Base-by-base conservation (phyloP, 2,888 invertebrate species). In the Acleris holmiana region DNA sequence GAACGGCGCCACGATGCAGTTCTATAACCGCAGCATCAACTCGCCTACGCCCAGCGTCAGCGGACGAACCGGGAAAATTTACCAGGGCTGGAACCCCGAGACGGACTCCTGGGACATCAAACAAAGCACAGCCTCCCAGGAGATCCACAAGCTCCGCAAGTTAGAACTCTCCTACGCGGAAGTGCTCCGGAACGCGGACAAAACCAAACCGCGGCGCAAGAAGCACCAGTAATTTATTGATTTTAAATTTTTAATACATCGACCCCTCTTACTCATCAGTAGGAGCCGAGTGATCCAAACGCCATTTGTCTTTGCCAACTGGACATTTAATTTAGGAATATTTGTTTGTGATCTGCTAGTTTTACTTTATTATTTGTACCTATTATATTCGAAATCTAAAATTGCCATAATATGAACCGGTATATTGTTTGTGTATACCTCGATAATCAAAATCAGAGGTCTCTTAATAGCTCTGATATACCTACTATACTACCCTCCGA, bases 161-260 rank as follows among this genome's bases (percentile, higher is more conserved):
- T 92, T 97, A 58, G 97, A 97, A 77, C 93, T 96, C 79, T 96
- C 97, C 15, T 97, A 97, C 83, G 97, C 97, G 6, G 97, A 97
- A 84, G 97, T 96, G 19, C 89, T 97, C 69, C 93, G 96, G 70
- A 95, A 95, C 81, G 95, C 95, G 68, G 95, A 95, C 77, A 94
- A 94, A 84, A 87, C 87, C 60, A 93, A 93, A 76, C 77, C 82
- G 47, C 82, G 93, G 83, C 93, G 93, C 75, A 93, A 91, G 77
- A 92, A 91, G 77, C 93, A 93, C 73, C 93, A 93, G 76, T 93
- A 89, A 87, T 66, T 67, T 66, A 70, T 66, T 57, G 21, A 46
- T 49, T 56, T 53, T 57, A 61, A 48, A 60, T 17, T 78, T 87
- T 86, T 84, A 81, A 82, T 76, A 73, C 74, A 77, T 80, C 83